Evolutionary conservation across 2,113 vertebrate species (phyloP).

Genomic region (Ctenomys sociabilis): DNA sequence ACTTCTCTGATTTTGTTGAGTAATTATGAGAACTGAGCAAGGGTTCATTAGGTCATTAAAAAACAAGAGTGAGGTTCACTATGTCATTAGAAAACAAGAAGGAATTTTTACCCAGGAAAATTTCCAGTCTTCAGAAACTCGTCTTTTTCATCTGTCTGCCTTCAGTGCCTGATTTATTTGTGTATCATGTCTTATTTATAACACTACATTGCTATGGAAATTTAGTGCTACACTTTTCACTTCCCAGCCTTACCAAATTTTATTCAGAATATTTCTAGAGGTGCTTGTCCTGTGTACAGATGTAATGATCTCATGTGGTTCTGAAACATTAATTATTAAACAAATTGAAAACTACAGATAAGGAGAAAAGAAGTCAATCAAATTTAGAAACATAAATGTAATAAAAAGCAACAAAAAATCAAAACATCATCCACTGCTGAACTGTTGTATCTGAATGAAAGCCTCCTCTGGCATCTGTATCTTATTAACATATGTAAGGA

Average conservation of each 20-base stretch:
- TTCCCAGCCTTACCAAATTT: conserved; percentile 77
- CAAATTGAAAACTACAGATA: conserved; percentile 76
- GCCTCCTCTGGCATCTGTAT: neutral
- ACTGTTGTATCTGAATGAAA: conserved; percentile 14
- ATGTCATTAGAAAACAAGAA: conserved; percentile 11
- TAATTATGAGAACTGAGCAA: conserved; percentile 30
- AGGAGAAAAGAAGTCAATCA: conserved; percentile 75
- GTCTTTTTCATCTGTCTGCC: conserved; percentile 67
- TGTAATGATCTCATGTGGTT: conserved; percentile 78
- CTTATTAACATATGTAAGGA: conserved; percentile 17
- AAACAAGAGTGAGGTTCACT: conserved; percentile 35
- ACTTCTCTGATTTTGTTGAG: neutral
- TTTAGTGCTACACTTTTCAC: conserved; percentile 48
- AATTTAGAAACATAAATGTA: conserved; percentile 72
- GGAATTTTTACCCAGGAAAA: conserved; percentile 32
- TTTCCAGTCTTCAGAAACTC: conserved; percentile 13
- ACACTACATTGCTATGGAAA: conserved; percentile 65
- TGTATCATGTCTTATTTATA: conserved; percentile 77
- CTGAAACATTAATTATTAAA: conserved; percentile 83
- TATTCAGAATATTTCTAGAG: conserved; percentile 74
- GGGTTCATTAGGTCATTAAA: conserved; percentile 18
- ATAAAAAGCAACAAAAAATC: conserved; percentile 64
- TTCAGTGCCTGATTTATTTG: conserved; percentile 64
- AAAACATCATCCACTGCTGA: conserved; percentile 57
- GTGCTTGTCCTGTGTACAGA: conserved; percentile 65